Evolutionary conservation across 2,797 vertebrate species (phyloP).

Genomic region (Fundulus diaphanus): DNA sequence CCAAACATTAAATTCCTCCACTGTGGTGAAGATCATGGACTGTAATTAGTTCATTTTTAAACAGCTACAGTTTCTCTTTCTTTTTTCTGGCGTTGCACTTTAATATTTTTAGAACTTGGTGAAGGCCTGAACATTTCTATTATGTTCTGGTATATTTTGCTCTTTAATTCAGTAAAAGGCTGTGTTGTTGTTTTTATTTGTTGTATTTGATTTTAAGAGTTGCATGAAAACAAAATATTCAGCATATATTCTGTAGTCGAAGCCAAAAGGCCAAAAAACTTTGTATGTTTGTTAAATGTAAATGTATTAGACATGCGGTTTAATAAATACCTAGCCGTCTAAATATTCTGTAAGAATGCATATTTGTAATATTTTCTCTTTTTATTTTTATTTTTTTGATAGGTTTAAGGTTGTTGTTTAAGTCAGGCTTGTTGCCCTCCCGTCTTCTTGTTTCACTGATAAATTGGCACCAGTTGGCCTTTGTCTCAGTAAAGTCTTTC

Average conservation of each 20-base stretch:
- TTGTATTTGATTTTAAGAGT: neutral
- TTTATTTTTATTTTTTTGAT: no score
- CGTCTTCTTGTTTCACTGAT: neutral
- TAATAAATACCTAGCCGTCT: neutral
- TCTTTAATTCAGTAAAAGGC: neutral
- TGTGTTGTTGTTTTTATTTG: neutral
- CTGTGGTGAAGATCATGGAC: no score
- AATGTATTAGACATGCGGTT: neutral
- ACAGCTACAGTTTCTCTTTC: neutral
- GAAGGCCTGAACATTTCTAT: neutral
- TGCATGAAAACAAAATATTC: neutral
- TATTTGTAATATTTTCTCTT: no score
- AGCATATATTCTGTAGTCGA: neutral
- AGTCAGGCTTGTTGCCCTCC: neutral
- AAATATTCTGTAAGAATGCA: neutral
- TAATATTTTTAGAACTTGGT: neutral
- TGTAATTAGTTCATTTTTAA: neutral
- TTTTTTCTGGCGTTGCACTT: neutral
- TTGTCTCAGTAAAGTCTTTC: neutral
- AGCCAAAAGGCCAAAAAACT: neutral
- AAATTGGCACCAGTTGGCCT: neutral
- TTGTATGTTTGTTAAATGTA: neutral
- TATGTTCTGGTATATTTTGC: neutral
- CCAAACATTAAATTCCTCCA: no score
- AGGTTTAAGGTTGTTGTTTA: neutral